Base-by-base conservation (phyloP, 2,888 invertebrate genomes). In the Xestia c-nigrum region DNA sequence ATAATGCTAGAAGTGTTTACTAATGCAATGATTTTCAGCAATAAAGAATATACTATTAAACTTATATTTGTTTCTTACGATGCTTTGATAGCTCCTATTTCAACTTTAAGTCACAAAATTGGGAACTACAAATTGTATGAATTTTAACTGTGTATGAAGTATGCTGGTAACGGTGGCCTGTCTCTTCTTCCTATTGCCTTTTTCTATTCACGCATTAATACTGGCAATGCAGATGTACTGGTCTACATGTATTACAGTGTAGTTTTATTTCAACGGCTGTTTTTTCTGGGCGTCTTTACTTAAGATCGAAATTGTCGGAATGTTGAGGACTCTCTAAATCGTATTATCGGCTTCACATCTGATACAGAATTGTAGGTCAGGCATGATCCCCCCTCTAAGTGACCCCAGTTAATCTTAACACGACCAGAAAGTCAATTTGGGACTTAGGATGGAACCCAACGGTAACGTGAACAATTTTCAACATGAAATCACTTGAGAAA, bases 181-280 rank as follows among this genome's bases (percentile, higher is more conserved):
- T 64, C 70, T 73, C 6, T 16, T 50, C n/a, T 63, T 47, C 24
- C 31, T 63, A 47, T 79, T 74, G 52, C 65, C 68, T 59, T 74
- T 74, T 46, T 64, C 67, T 74, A 74, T 69, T 57, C 16, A 50
- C 65, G 5, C 38, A 65, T 24, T n/a, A 40, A 64, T 38, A 10
- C 10, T 43, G 31, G 6, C 19, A 63, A 40, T 55, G 3, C n/a
- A 5, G 55, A 50, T 38, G 24, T 50, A 75, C 50, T 63, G 3
- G 63, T 65, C 46, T 59, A 40, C 40, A 43, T 31, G 21, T 63
- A 38, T 43, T 52, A 61, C 16, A 31, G 31, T 31, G 6, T 31
- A 1, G 68, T 59, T 70, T 70, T 16, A 47, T 40, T 64, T 40
- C 1, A 24, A 59, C 16, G 3, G 21, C 12, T 69, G 59, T 47